Conservation (phyloP, 1,140 invertebrate genomes). For the Lanistes nyassanus region DNA sequence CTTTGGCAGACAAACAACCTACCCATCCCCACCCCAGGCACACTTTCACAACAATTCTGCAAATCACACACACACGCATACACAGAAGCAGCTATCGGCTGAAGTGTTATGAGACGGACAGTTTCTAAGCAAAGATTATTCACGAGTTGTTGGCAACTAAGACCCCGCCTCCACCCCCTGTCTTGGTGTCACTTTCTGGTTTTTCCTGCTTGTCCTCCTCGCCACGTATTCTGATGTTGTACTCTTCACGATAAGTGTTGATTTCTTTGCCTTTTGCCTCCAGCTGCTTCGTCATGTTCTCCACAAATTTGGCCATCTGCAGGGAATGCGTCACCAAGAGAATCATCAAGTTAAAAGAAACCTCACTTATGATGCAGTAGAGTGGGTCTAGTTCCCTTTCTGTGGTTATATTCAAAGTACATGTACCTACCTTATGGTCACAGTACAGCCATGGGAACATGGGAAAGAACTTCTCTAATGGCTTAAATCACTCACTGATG, state of each 20-base stretch:
- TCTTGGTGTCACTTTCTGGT: constrained; percentile 42
- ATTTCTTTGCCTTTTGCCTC: constrained; percentile 89
- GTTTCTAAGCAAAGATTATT: neutral
- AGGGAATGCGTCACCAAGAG: too few species aligned
- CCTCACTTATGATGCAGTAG: too few species aligned
- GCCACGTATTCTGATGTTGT: constrained; percentile 79
- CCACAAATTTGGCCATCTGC: constrained; percentile 80
- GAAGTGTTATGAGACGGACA: neutral
- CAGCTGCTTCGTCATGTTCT: constrained; percentile 82
- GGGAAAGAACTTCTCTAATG: too few species aligned
- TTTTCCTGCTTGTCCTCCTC: constrained; percentile 60
- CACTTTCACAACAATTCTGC: neutral
- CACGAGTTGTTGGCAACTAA: constrained; percentile 51
- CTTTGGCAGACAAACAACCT: neutral
- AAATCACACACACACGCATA: neutral
- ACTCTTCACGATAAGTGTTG: constrained; percentile 91
- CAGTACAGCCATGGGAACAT: too few species aligned
- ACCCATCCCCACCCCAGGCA: neutral
- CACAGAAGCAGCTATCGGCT: neutral
- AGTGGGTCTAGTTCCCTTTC: too few species aligned
- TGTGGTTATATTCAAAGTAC: too few species aligned
- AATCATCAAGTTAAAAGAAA: too few species aligned
- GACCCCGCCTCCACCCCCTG: constrained; percentile 43
- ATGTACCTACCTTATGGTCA: too few species aligned
- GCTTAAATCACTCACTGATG: too few species aligned